These are phyloP conservation scores for Perodicticus potto DNA, from an alignment of 2,797 vertebrate genomes.

Conservation along the genomic window DNA sequence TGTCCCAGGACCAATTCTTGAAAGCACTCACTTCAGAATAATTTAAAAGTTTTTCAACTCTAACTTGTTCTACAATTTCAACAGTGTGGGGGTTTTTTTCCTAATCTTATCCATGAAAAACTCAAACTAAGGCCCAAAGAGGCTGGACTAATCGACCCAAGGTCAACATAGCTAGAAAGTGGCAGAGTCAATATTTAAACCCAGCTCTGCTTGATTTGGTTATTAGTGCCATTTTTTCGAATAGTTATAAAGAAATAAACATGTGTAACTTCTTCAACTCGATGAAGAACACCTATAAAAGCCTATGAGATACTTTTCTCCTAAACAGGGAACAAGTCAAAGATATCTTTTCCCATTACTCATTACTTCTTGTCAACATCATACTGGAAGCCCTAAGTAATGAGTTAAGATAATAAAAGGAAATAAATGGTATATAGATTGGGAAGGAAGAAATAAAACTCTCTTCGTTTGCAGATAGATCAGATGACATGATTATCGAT, in stretches of 20 bases:
- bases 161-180: constrained; percentile 1
- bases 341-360: background rate
- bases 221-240: background rate
- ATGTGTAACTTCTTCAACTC: background rate
- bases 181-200: constrained; percentile 6
- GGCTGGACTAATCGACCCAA: background rate
- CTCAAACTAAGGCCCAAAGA: background rate
- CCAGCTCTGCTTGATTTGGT: background rate
- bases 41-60: background rate
- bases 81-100: background rate
- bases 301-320: background rate
- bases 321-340: background rate
- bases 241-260: background rate
- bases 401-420: background rate
- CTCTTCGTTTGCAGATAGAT: background rate
- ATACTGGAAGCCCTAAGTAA: background rate
- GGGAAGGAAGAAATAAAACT: background rate
- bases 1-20: background rate
- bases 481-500: background rate
- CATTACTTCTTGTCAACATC: background rate
- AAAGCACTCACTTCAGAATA: background rate
- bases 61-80: background rate
- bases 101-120: background rate
- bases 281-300: background rate
- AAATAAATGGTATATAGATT: background rate